Evolutionary conservation across 37 sponge, comb jelly and placozoan species (phyloP).

Genomic region (Geodia barretti): DNA sequence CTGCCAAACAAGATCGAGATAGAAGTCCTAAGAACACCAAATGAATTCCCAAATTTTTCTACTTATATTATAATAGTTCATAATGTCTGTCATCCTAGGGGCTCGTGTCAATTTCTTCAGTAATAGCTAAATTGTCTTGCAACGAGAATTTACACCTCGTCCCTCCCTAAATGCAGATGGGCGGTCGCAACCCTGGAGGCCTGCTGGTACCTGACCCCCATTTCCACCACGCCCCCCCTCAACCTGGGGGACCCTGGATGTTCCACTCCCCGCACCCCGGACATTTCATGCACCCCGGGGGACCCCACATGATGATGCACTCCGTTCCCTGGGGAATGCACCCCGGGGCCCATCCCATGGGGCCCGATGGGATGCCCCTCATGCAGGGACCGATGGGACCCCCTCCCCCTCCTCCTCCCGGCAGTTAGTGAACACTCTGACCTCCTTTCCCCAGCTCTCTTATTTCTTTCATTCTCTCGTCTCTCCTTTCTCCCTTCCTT

Average conservation of each 20-base stretch:
- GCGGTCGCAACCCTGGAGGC: neutral
- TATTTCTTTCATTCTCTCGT: neutral
- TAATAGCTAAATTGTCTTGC: no score
- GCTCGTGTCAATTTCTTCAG: no score
- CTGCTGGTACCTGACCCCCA: neutral
- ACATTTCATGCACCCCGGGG: neutral
- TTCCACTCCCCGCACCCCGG: neutral
- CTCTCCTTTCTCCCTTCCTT: neutral
- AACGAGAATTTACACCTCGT: neutral
- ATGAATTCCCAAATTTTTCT: no score
- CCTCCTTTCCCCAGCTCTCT: no score
- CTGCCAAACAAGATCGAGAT: no score
- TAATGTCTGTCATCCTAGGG: no score
- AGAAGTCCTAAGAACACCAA: no score
- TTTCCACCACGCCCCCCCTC: neutral
- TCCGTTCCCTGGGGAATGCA: neutral
- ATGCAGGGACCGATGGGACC: no score
- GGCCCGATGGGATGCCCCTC: neutral
- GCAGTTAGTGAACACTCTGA: neutral
- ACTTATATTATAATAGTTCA: no score
- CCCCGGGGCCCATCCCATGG: neutral
- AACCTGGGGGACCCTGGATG: neutral
- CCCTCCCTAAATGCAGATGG: slow-evolving; percentile 1
- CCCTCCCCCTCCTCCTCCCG: slow-evolving; percentile 2
- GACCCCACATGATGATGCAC: neutral